phyloP scores from a whole-genome alignment of 2,797 vertebrate genomes.

The Tarsius wallacei region DNA sequence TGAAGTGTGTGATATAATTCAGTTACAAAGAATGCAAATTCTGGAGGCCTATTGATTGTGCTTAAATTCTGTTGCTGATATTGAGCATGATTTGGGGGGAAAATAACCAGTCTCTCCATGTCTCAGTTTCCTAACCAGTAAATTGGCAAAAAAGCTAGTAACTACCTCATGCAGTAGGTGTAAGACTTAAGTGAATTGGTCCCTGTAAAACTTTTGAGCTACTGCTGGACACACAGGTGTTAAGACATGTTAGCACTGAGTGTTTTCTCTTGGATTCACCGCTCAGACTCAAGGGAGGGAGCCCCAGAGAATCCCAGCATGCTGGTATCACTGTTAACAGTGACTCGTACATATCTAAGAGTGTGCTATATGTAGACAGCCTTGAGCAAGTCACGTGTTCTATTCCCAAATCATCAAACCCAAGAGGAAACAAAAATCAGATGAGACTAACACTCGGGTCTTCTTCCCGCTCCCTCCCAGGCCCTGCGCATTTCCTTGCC shows the following conservation, averaged over 20 bases:
- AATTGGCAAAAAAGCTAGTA: accelerated
- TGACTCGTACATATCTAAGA: accelerated
- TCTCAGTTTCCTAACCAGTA: not conserved
- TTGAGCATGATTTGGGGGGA: not conserved
- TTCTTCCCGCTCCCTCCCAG: too few species aligned
- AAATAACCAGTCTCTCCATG: not conserved
- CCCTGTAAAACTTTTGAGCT: not conserved
- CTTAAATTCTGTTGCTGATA: not conserved
- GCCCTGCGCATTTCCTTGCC: not conserved
- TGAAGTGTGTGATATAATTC: accelerated
- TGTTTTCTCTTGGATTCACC: not conserved
- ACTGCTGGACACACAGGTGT: not conserved
- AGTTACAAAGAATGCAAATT: not conserved
- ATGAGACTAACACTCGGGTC: accelerated
- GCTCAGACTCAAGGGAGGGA: not conserved
- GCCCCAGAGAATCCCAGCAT: accelerated
- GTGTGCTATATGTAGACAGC: accelerated
- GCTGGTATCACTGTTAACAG: not conserved
- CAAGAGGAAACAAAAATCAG: not conserved
- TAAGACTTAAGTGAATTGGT: not conserved
- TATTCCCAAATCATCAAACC: too few species aligned
- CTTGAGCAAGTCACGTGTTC: not conserved
- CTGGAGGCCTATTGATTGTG: accelerated
- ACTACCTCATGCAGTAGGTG: accelerated
- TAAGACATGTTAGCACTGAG: accelerated